A percentile compares a stretch with the other conserved stretches of the same genome.
Conservation (phyloP, 1,140 invertebrate species). For the Streblospio benedicti region DNA sequence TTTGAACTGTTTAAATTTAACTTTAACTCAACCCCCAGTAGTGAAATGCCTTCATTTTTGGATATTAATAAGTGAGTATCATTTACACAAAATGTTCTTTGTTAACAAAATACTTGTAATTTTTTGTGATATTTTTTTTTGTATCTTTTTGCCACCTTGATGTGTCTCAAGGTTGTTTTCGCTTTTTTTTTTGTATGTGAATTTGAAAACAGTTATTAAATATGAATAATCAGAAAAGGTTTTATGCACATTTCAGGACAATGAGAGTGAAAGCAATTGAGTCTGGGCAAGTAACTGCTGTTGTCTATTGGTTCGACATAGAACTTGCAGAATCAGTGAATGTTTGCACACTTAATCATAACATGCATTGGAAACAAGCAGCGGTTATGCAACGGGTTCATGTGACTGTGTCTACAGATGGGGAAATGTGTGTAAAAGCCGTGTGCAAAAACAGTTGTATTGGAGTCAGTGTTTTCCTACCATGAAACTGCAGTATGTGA, state of each 20-base stretch:
- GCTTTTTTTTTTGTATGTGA: too few species aligned
- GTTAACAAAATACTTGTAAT: too few species aligned
- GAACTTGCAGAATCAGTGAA: conserved; percentile 21
- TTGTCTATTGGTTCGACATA: conserved; percentile 41
- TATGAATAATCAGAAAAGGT: too few species aligned
- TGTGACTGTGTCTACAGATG: not conserved
- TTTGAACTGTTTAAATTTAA: conserved; percentile 30
- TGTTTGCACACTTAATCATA: conserved; percentile 27
- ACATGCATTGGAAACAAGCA: conserved; percentile 37
- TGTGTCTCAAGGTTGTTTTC: too few species aligned
- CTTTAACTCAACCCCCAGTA: conserved; percentile 20
- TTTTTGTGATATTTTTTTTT: too few species aligned
- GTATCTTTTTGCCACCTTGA: too few species aligned
- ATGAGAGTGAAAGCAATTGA: conserved; percentile 22
- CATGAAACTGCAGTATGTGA: too few species aligned
- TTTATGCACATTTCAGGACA: too few species aligned
- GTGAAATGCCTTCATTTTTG: conserved; percentile 10
- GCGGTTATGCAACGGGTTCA: conserved; percentile 22
- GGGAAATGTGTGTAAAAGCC: not conserved
- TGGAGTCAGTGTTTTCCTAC: not conserved
- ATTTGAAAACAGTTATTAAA: too few species aligned
- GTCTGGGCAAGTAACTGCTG: conserved; percentile 27
- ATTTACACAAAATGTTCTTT: too few species aligned
- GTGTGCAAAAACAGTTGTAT: conserved; percentile 11
- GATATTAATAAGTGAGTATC: conserved; percentile 24